Base-by-base conservation (phyloP, 2,113 vertebrate species). In the Phocoena phocoena region DNA sequence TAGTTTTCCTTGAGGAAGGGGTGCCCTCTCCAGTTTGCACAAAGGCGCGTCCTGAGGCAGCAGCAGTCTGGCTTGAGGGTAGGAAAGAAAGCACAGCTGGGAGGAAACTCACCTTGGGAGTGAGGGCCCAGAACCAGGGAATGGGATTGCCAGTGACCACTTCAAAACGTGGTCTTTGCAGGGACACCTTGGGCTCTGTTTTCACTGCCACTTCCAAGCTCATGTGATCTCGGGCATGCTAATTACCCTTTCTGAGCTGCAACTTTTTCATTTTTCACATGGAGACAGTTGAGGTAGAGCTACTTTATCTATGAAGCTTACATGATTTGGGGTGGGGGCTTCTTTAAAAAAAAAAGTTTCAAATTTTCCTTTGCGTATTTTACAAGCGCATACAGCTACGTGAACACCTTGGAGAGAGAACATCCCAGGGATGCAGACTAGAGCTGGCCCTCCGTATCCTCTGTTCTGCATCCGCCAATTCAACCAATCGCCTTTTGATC, bases 371-470 rank as follows among this genome's bases (percentile, higher is more conserved):
- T 77, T 4, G 13, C 28, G 58, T 8, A 63, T 63, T 85, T 73
- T 53, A 41, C 21, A 73, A 47, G 12, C 8, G 26, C 15, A 5
- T 44, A 13, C 12, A 53, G 14, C 13, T 50, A 25, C 2, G 2
- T 28, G 28, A 73, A 31, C n/a, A 36, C 17, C 1, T 60, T 70
- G 80, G 62, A 77, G 31, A 70, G 85, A 62, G 47, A 84, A 21
- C 33, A 11, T 21, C 10, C 55, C 55, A 55, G 55, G 55, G 55
- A 55, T 55, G 55, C 55, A 20, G 55, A 20, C 20, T 20, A 55
- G 18, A 55, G 55, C 55, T 0, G 6, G 55, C 18, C 55, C 6
- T 55, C 18, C 17, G 5, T 20, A 3, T 55, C 55, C 17, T 18
- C 55, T 55, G 55, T 55, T 55, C 55, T 8, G 55, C 55, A 20